These are phyloP conservation scores for Aphelocoma californica DNA, from an alignment of 2,797 vertebrate species.

Conservation along the genomic window DNA sequence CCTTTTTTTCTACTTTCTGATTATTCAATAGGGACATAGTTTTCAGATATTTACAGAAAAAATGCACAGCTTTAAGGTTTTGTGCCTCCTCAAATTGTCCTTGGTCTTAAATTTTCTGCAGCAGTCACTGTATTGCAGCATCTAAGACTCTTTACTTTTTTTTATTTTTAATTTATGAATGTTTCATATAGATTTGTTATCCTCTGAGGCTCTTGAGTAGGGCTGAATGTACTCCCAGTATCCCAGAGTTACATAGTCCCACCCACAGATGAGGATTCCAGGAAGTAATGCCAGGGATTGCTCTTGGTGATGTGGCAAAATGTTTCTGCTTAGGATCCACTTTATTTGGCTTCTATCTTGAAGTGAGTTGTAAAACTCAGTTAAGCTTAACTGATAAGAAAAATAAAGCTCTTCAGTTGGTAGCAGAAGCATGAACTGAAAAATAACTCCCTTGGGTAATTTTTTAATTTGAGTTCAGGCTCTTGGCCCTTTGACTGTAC, in stretches of 20 bases:
- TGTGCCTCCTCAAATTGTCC: neutral
- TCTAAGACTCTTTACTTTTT: neutral
- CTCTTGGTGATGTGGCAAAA: constrained; percentile 41
- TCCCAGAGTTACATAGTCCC: neutral
- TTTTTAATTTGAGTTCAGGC: neutral
- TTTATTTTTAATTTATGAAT: neutral
- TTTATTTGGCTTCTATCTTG: neutral
- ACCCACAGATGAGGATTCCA: neutral
- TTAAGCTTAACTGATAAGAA: neutral
- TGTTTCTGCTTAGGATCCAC: neutral
- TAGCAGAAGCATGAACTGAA: neutral
- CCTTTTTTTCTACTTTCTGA: neutral
- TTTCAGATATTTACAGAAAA: neutral
- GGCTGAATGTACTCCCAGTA: neutral
- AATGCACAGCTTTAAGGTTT: neutral
- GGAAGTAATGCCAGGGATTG: constrained; percentile 32
- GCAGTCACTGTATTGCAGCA: neutral
- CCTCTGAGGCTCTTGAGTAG: neutral
- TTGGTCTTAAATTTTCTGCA: neutral
- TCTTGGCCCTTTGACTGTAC: neutral
- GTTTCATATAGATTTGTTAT: neutral
- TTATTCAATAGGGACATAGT: neutral
- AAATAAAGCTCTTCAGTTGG: neutral
- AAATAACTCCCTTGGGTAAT: neutral
- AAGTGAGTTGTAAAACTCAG: neutral